A percentile compares a stretch with the other conserved stretches of the same genome.
Conservation (phyloP, 1,140 invertebrate genomes). For the Bathynomus jamesi region DNA sequence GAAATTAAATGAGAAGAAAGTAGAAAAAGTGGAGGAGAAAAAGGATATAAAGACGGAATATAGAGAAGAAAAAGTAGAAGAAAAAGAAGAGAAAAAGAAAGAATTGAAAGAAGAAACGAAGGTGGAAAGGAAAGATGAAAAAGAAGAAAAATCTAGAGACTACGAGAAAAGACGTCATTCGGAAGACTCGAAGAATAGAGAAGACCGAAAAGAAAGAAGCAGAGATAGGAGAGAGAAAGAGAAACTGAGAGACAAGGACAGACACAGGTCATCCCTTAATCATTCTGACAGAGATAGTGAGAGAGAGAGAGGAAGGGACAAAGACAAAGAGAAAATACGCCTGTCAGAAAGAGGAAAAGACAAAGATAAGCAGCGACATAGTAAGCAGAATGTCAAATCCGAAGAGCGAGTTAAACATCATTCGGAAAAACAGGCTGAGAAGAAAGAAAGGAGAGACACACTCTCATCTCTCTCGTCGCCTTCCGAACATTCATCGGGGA, state of each 20-base stretch:
- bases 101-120: slow-evolving; percentile 6
- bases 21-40: slow-evolving; percentile 38
- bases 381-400: slow-evolving; percentile 13
- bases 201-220: slow-evolving; percentile 14
- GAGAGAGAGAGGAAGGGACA: slow-evolving; percentile 17
- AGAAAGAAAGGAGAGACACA: slow-evolving; percentile 31
- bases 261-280: slow-evolving; percentile 14
- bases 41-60: background rate
- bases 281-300: slow-evolving; percentile 29
- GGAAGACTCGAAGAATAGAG: background rate
- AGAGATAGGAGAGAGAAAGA: slow-evolving; percentile 12
- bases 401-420: slow-evolving; percentile 18
- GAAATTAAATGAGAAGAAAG: slow-evolving; percentile 4
- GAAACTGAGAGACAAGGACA: slow-evolving; percentile 9
- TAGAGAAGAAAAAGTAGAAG: slow-evolving; percentile 42
- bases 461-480: background rate
- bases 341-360: slow-evolving; percentile 19
- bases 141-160: background rate
- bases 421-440: no score
- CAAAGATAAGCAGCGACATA: slow-evolving; percentile 17
- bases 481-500: background rate
- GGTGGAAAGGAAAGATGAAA: slow-evolving; percentile 7
- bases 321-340: slow-evolving; percentile 11
- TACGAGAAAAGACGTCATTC: slow-evolving; percentile 8
- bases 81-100: slow-evolving; percentile 20